Conservation (phyloP, 2,888 invertebrate genomes). For the Tillus elongatus region DNA sequence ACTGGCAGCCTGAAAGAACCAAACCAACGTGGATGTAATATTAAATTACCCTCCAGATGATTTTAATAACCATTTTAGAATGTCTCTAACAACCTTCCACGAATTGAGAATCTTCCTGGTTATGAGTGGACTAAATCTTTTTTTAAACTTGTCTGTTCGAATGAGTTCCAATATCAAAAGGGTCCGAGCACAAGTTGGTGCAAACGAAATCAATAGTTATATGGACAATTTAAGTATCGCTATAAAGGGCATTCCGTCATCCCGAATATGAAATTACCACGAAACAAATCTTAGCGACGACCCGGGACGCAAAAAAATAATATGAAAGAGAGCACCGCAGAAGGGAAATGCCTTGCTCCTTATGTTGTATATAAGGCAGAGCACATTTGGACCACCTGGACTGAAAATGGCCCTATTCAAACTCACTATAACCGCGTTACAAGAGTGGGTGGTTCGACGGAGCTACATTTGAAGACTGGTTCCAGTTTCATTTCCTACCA, state of each 20-base stretch:
- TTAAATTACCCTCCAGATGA: no score
- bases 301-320: constrained; percentile 25
- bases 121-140: constrained; percentile 14
- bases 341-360: constrained; percentile 27
- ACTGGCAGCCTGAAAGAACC: no score
- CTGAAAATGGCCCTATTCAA: constrained; percentile 31
- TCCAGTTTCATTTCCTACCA: constrained; percentile 22
- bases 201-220: constrained; percentile 10
- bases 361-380: constrained; percentile 32
- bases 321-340: constrained; percentile 26
- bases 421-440: constrained; percentile 31
- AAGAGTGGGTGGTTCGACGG: constrained; percentile 30
- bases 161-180: constrained; percentile 16
- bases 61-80: no score
- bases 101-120: constrained; percentile 15
- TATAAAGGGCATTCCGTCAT: constrained; percentile 13
- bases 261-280: constrained; percentile 8
- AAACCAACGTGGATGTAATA: no score
- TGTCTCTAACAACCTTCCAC: no score
- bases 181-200: constrained; percentile 13
- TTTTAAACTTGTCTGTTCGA: constrained; percentile 11
- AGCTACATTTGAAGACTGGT: constrained; percentile 25
- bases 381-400: constrained; percentile 31
- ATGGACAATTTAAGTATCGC: constrained; percentile 12
- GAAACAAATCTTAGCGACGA: constrained; percentile 26